Base-by-base conservation (phyloP, 1,140 invertebrate genomes). In the Drosophila sp. region DNA sequence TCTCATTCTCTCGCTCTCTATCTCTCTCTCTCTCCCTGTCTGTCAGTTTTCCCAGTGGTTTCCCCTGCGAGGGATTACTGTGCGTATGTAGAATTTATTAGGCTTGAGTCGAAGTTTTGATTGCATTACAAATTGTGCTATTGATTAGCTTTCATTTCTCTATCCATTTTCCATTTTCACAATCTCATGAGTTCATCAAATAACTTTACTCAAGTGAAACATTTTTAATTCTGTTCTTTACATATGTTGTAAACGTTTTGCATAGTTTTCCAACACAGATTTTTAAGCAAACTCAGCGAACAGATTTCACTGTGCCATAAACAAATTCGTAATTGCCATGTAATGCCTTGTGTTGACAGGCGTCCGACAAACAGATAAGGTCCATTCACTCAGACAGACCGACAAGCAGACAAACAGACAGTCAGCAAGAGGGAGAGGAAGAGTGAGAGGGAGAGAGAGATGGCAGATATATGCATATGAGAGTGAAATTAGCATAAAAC, bases 291-390 rank as follows among this genome's bases (percentile, higher is more conserved):
- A 71, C 53, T 78, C 75, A 70, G 64, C 40, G 64, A 72, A 53
- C 59, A 67, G 74, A 73, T 69, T 74, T 69, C 56, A 40, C 25
- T 50, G 45, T 63, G 70, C 81, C 78, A 86, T 86, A 86, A 86
- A 86, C 82, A 87, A 86, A 87, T 82, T 76, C 75, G 78, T 87
- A 86, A 86, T 86, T 86, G 82, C 83, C 83, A 76, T 87, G 78
- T 86, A 86, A 86, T 87, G 76, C 82, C 75, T 70, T 82, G 78
- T 86, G 82, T 86, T 86, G 82, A 86, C 82, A 86, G 82, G 58
- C 77, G 67, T 79, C 69, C 75, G 82, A 87, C 82, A 78, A 72
- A 62, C 65, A 87, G 75, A 87, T 87, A 87, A 78, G 76, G 71
- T 58, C 61, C 56, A 71, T 32, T 45, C 36, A 65, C 21, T 46